Percentiles rank a stretch among this genome's conserved stretches.
Conservation (phyloP, 2,888 invertebrate genomes). For the Conomelus anceps region DNA sequence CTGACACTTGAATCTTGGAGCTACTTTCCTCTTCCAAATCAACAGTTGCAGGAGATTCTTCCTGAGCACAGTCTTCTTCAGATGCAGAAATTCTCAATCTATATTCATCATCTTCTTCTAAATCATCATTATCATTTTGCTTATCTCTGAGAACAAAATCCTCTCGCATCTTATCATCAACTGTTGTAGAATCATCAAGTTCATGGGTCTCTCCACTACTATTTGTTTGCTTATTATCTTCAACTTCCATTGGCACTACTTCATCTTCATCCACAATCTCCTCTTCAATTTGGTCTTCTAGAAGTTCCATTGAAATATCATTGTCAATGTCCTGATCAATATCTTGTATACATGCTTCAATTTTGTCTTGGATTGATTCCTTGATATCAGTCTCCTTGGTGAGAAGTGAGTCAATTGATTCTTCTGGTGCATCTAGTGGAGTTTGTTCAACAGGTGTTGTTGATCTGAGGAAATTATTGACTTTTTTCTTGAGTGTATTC, state of each 20-base stretch:
- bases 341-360: neutral
- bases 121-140: slow-evolving; percentile 22
- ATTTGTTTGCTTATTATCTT: neutral
- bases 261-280: slow-evolving; percentile 19
- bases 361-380: neutral
- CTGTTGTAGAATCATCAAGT: slow-evolving; percentile 6
- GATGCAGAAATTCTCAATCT: slow-evolving; percentile 19
- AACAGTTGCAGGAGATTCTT: neutral
- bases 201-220: neutral
- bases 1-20: slow-evolving; percentile 8
- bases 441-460: neutral
- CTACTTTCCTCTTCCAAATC: slow-evolving; percentile 11
- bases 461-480: neutral
- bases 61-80: slow-evolving; percentile 22
- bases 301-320: neutral
- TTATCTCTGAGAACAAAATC: slow-evolving; percentile 26
- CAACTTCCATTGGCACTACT: neutral
- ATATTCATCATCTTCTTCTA: slow-evolving; percentile 26
- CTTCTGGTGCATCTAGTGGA: neutral
- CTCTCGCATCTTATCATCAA: slow-evolving; percentile 17
- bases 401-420: neutral
- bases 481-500: neutral
- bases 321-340: neutral
- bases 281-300: slow-evolving; percentile 29
- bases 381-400: neutral